Conservation (phyloP, 2,797 vertebrate genomes). For the Scolopax bukidnonensis region DNA sequence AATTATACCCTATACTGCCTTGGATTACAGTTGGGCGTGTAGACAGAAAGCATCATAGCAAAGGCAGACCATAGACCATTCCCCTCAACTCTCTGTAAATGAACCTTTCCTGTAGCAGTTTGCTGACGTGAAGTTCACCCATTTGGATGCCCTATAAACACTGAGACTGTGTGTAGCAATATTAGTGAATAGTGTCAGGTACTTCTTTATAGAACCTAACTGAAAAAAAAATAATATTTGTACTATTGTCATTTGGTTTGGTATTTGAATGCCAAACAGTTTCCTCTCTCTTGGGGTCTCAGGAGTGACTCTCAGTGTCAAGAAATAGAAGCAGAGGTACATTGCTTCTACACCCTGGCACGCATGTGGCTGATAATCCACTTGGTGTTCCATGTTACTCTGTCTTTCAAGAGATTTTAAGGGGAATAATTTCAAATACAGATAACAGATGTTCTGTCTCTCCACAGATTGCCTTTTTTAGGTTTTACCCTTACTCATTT, state of each 20-base stretch:
- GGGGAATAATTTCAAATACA: background rate
- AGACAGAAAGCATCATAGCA: slow-evolving; percentile 15
- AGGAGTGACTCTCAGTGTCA: background rate
- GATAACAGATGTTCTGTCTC: background rate
- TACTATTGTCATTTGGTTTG: background rate
- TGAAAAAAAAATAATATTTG: background rate
- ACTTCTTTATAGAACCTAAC: slow-evolving; percentile 12
- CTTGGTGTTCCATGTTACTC: background rate
- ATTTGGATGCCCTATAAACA: background rate
- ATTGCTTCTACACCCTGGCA: background rate
- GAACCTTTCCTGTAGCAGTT: background rate
- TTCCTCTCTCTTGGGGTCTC: background rate
- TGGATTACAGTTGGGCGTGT: background rate
- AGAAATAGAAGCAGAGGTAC: background rate
- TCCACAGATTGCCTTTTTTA: background rate
- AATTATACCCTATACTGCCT: background rate
- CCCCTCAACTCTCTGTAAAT: slow-evolving; percentile 1
- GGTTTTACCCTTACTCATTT: background rate
- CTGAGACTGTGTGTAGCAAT: background rate
- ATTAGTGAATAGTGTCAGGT: background rate
- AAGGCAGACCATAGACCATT: background rate
- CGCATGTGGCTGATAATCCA: background rate
- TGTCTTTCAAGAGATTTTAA: slow-evolving; percentile 1
- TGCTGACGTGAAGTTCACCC: background rate
- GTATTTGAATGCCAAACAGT: background rate